phyloP scores from a whole-genome alignment of 1,140 invertebrate species.

The Danaus plexippus region DNA sequence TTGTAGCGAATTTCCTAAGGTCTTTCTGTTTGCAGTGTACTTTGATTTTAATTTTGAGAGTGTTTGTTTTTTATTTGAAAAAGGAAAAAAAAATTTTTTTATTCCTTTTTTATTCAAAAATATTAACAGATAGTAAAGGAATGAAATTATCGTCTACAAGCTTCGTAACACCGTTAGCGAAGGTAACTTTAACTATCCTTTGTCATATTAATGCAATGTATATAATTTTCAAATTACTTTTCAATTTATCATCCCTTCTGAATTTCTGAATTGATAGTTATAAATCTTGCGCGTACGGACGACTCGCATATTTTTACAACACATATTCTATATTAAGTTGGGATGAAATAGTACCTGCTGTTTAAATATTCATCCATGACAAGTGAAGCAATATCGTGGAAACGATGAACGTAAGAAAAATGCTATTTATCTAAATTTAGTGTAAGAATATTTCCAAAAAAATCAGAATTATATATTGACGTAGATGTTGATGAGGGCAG shows the following conservation, averaged over 20 bases:
- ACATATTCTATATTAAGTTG: constrained; percentile 23
- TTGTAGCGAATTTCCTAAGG: constrained; percentile 1
- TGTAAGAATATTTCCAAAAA: no score
- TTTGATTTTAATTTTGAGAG: no score
- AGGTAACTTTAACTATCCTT: constrained; percentile 8
- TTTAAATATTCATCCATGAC: no score
- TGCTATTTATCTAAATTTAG: no score
- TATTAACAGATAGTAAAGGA: background rate
- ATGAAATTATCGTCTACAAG: constrained; percentile 6
- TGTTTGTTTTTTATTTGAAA: background rate
- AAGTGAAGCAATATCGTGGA: no score
- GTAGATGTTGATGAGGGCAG: no score
- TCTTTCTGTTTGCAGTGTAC: no score
- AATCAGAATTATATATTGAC: no score
- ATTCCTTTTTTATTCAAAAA: constrained; percentile 6
- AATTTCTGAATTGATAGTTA: constrained; percentile 23
- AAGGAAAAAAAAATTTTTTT: background rate
- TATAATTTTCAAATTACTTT: constrained; percentile 26
- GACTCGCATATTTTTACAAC: constrained; percentile 10
- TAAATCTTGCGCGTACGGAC: constrained; percentile 15
- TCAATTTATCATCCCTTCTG: constrained; percentile 26
- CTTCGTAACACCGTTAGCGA: constrained; percentile 6
- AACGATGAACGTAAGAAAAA: no score
- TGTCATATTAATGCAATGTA: constrained; percentile 19
- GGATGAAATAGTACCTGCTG: constrained; percentile 19